Evolutionary conservation across 2,888 invertebrate genomes (phyloP).

Genomic region (Hirtodrosophila alboralis): DNA sequence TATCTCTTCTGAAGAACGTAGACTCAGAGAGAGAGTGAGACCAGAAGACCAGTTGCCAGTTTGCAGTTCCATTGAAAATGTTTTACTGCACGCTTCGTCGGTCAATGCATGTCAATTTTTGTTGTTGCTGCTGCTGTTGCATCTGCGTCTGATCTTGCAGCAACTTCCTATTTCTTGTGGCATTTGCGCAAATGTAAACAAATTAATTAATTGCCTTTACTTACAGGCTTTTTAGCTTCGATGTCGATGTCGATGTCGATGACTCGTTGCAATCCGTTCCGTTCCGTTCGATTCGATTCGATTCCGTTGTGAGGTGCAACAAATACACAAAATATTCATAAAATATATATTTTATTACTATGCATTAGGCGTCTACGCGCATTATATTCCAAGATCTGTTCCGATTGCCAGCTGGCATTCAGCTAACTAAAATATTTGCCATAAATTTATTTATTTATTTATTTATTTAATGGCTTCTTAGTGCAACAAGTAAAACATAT

Average conservation of each 20-base stretch:
- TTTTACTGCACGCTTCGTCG: constrained; percentile 77
- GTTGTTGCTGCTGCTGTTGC: constrained; percentile 47
- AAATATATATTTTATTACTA: constrained; percentile 55
- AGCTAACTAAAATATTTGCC: neutral
- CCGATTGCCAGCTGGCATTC: neutral
- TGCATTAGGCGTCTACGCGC: constrained; percentile 24
- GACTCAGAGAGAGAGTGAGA: constrained; percentile 42
- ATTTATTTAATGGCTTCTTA: too few relatives aligned
- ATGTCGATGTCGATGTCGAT: constrained; percentile 36
- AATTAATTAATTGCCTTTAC: constrained; percentile 77
- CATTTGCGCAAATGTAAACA: constrained; percentile 74
- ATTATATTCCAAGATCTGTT: constrained; percentile 27
- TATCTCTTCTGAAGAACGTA: too few relatives aligned
- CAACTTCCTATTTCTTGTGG: constrained; percentile 78
- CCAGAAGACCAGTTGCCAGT: constrained; percentile 53
- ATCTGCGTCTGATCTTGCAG: constrained; percentile 76
- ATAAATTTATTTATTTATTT: constrained; percentile 1
- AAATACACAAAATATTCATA: constrained; percentile 35
- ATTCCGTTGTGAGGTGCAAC: constrained; percentile 38
- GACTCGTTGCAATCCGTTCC: constrained; percentile 42
- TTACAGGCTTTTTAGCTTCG: constrained; percentile 61
- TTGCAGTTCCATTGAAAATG: constrained; percentile 76
- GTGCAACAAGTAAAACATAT: too few relatives aligned
- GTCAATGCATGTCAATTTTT: constrained; percentile 72
- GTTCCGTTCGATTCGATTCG: too few relatives aligned